Evolutionary conservation across 2,888 invertebrate species (phyloP).

Genomic region (Melanchra persicariae): DNA sequence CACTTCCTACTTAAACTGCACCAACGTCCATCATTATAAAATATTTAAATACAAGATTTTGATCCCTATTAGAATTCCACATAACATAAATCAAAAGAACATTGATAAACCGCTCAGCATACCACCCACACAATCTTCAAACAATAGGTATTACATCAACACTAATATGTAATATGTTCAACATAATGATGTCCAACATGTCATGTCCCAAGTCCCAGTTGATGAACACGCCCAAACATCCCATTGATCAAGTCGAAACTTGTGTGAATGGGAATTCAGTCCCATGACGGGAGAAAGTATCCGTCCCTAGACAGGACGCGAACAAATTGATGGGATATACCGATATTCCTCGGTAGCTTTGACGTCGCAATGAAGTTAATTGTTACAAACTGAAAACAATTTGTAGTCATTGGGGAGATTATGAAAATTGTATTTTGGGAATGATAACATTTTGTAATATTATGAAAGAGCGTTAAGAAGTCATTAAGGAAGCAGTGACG

Average conservation of each 20-base stretch:
- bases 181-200: slow-evolving; percentile 50
- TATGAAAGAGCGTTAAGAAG: too few species aligned
- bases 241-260: slow-evolving; percentile 21
- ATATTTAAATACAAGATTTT: slow-evolving; percentile 4
- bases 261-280: slow-evolving; percentile 18
- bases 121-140: slow-evolving; percentile 49
- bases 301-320: neutral
- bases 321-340: neutral
- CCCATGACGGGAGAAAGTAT: neutral
- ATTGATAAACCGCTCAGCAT: slow-evolving; percentile 24
- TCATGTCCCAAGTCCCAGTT: slow-evolving; percentile 27
- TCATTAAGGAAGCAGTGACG: too few species aligned
- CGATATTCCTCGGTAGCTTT: neutral
- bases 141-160: slow-evolving; percentile 54
- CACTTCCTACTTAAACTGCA: neutral
- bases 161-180: slow-evolving; percentile 15
- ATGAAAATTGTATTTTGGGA: neutral
- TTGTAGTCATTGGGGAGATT: neutral
- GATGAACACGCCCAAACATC: slow-evolving; percentile 42
- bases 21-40: neutral
- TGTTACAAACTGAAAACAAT: neutral
- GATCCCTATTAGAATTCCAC: slow-evolving; percentile 8
- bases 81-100: slow-evolving; percentile 31
- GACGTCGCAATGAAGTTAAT: neutral
- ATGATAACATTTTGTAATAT: neutral